Evolutionary conservation across 2,113 vertebrate species (phyloP), one percentile per base, ranked within the genome.

Genomic region (Ageneiosus marmoratus): DNA sequence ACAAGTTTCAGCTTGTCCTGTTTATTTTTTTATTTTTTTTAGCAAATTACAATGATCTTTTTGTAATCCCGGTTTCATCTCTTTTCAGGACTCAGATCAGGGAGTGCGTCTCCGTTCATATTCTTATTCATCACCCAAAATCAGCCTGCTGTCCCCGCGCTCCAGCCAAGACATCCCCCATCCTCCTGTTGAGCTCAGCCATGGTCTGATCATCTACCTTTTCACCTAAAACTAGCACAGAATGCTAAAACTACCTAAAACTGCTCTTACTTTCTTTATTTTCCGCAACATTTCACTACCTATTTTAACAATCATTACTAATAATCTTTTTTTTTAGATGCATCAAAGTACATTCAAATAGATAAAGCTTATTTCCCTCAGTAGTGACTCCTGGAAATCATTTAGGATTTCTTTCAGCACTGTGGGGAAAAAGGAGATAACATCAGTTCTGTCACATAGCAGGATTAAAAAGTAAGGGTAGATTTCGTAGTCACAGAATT

Each of bases 91-190:
- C 27, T 81, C 88, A 34, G 88, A 92, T 9, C 92, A 91, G 74
- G 96, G 96, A 7, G 83, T 95, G 78, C 95, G 97, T 29, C 95
- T 96, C 5, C 96, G 98, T 55, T 99, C 98, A 2, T 99, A 99
- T 84, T 99, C 97, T 67, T 97, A 95, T 90, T 98, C 97, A 0
- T 96, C 96, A 0, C 92, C 97, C 32, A 99, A 98, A 93, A 91
- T 95, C 87, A 93, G 92, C 55, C 85, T 95, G 53, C 92, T 92
- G 86, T 94, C 94, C 60, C 70, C 92, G 37, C 90, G 89, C 7
- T 86, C 94, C 79, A 41, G 87, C 67, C 91, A 67, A 2, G 94
- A 97, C 37, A 91, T 92, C 20, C 2, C 77, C 0, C 79, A 69
- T 81, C 87, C 84, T 16, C 12, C 92, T 53, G 87, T 88, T 18